Percentiles rank a stretch among this genome's conserved stretches.
phyloP scores from a whole-genome alignment of 2,888 invertebrate genomes.

The Tenodera sinensis region DNA sequence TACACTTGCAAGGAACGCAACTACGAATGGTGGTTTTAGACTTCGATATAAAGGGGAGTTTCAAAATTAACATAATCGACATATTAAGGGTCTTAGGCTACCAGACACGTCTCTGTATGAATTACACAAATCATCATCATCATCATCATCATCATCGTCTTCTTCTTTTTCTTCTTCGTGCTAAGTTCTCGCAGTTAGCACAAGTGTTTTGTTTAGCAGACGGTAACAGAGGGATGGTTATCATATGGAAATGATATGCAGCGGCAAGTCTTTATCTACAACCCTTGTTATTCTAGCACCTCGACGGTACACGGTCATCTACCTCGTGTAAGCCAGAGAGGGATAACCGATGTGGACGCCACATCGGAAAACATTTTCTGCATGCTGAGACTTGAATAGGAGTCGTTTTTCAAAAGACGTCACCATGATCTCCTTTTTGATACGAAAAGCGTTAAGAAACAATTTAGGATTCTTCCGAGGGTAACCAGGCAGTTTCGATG shows the following conservation, averaged over 20 bases:
- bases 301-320: background rate
- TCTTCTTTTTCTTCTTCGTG: too few species aligned
- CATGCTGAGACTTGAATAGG: constrained; percentile 13
- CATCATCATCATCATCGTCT: too few species aligned
- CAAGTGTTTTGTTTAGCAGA: background rate
- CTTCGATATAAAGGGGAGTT: too few species aligned
- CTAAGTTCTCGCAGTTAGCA: background rate
- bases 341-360: background rate
- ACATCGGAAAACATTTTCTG: constrained; percentile 12
- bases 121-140: too few species aligned
- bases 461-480: background rate
- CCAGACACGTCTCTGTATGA: too few species aligned
- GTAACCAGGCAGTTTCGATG: background rate
- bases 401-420: constrained; percentile 13
- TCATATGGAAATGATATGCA: constrained; percentile 13
- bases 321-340: background rate
- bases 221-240: background rate
- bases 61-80: too few species aligned
- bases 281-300: constrained; percentile 5
- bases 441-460: constrained; percentile 7
- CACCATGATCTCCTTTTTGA: background rate
- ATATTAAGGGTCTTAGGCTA: too few species aligned
- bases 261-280: background rate
- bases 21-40: too few species aligned
- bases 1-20: too few species aligned